A percentile compares a stretch with the other conserved stretches of the same genome.
phyloP scores from a whole-genome alignment of 2,888 invertebrate genomes.

The Lacanobia wlatinum region DNA sequence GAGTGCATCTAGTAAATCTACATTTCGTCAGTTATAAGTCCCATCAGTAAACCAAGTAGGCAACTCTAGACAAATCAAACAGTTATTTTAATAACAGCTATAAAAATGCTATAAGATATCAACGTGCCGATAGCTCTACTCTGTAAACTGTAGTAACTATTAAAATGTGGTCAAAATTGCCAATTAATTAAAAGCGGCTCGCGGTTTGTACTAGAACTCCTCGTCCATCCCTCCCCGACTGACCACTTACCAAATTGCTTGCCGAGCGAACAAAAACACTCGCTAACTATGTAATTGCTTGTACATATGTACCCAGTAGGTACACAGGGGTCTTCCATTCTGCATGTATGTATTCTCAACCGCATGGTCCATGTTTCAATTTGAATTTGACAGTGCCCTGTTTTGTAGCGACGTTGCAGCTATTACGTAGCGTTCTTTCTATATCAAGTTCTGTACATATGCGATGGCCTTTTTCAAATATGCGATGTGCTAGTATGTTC shows the following conservation, averaged over 20 bases:
- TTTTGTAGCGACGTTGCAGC: too few species aligned
- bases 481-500: too few species aligned
- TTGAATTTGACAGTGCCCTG: background rate
- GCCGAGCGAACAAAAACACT: conserved; percentile 14
- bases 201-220: background rate
- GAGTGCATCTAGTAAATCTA: too few species aligned
- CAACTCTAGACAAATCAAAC: too few species aligned
- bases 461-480: too few species aligned
- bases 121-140: too few species aligned
- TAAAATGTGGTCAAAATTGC: background rate
- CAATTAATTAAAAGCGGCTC: background rate
- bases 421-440: too few species aligned
- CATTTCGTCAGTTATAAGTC: too few species aligned
- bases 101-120: too few species aligned
- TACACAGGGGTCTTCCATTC: background rate
- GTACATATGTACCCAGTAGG: background rate
- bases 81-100: too few species aligned
- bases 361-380: background rate
- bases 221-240: background rate
- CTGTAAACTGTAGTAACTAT: background rate
- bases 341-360: background rate
- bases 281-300: conserved; percentile 20
- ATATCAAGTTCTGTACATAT: too few species aligned
- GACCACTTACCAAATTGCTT: conserved; percentile 25
- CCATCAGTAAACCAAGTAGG: too few species aligned